A percentile compares a stretch with the other conserved stretches of the same genome.
Evolutionary conservation across 2,113 vertebrate species (phyloP).

Genomic region (Heterotis niloticus): DNA sequence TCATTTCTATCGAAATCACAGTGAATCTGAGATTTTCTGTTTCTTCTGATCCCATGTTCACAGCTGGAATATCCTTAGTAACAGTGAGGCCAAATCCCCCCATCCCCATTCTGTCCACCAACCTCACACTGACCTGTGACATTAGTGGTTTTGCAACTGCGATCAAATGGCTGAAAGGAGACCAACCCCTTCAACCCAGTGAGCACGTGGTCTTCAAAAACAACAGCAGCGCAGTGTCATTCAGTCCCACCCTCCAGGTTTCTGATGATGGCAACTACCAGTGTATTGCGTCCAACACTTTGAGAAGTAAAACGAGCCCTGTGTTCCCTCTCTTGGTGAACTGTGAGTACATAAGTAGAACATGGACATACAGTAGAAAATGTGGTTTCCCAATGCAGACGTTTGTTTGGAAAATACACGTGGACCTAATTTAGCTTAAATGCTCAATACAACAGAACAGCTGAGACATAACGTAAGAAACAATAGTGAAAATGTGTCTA

Average conservation of each 20-base stretch:
- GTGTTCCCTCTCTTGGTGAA: constrained; percentile 45
- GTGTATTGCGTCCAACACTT: constrained; percentile 50
- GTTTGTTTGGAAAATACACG: no score
- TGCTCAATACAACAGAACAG: constrained; percentile 11
- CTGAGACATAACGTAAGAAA: constrained; percentile 33
- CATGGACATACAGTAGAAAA: neutral
- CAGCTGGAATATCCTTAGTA: constrained; percentile 34
- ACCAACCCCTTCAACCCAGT: constrained; percentile 17
- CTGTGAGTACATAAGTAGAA: constrained; percentile 53
- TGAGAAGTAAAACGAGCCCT: constrained; percentile 32
- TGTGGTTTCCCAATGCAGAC: neutral
- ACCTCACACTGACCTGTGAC: constrained; percentile 37
- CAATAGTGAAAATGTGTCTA: neutral
- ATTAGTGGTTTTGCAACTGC: constrained; percentile 23
- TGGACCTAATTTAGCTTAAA: neutral
- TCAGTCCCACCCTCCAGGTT: constrained; percentile 27
- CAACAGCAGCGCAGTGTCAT: neutral
- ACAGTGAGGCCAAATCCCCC: neutral
- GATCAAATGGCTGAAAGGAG: constrained; percentile 35
- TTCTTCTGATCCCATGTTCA: neutral
- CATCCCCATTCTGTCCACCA: constrained; percentile 32
- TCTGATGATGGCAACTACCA: constrained; percentile 47
- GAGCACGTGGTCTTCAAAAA: neutral
- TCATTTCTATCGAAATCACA: neutral
- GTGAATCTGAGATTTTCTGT: neutral